Evolutionary conservation across 35 echinoderm and acorn worm species (phyloP), one percentile per base, ranked within the genome.

Genomic region (Chiridota heheva): DNA sequence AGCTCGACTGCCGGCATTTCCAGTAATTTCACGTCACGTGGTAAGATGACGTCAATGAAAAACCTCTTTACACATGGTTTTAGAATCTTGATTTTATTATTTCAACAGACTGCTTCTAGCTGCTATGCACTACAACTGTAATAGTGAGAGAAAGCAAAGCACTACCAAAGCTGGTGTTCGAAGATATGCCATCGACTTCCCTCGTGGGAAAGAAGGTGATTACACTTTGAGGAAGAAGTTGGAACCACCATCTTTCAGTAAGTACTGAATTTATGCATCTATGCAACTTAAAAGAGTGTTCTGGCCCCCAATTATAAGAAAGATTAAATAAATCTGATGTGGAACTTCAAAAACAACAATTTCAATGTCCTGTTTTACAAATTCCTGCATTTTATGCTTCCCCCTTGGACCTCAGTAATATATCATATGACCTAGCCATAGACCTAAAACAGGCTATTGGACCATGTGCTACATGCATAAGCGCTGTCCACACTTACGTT

Each of bases 61-160:
- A 22, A 20, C 44, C 13, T 7, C 8, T 36, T 70, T 15, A 1
- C 16, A 70, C 40, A 18, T 36, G 40, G 36, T 13, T 70, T 38
- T 13, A 5, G 40, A 42, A 42, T 40, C 44, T 40, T 41, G 15
- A 36, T 39, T 40, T 69, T 69, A 13, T 4, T 69, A 1, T 30
- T 17, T 40, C 25, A 18, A 35, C 15, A 69, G 66, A 17, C n/a
- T 40, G 3, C 66, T 69, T 40, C 4, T 69, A 20, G 66, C 66
- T 35, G 66, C 66, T 5, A 1, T 69, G 66, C 66, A 69, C 35
- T 69, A 69, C 16, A 69, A 69, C 25, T 35, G 44, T 35, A 69
- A 69, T 40, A 69, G 66, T 2, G 66, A 40, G 10, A 69, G 66
- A 37, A 40, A 69, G 6, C 28, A 29, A 38, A 40, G 13, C 1